These are phyloP conservation scores for Tetrapedia diversipes DNA, from an alignment of 2,888 invertebrate species.

Conservation along the genomic window DNA sequence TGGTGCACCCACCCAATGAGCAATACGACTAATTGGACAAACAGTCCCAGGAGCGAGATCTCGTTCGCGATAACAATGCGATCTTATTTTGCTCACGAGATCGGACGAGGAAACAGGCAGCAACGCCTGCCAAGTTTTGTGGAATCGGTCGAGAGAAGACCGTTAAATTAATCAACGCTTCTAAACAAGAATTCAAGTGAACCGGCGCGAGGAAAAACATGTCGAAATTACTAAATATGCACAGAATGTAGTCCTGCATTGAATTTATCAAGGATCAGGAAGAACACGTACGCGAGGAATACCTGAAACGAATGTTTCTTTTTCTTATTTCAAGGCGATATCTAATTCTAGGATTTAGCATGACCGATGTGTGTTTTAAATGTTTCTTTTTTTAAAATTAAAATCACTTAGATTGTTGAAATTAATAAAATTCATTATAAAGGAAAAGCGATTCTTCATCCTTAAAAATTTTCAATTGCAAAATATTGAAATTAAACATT, in stretches of 20 bases:
- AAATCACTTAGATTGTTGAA: too few relatives aligned
- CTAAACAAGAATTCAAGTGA: not conserved
- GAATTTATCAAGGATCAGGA: not conserved
- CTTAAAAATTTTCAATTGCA: too few relatives aligned
- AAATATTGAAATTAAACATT: too few relatives aligned
- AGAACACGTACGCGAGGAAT: not conserved
- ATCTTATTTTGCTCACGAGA: not conserved
- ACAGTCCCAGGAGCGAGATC: not conserved
- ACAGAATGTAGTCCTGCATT: not conserved
- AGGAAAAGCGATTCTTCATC: too few relatives aligned
- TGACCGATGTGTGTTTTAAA: too few relatives aligned
- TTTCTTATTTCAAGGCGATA: too few relatives aligned
- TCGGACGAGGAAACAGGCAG: not conserved
- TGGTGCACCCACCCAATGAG: not conserved
- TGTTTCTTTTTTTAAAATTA: too few relatives aligned
- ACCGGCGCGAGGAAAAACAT: not conserved
- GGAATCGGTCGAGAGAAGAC: not conserved
- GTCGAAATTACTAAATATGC: slow-evolving; percentile 2
- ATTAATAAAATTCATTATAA: too few relatives aligned
- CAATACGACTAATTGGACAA: slow-evolving; percentile 2
- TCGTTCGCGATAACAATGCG: not conserved
- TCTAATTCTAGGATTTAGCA: too few relatives aligned
- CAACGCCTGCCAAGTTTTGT: not conserved
- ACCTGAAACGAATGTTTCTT: not conserved
- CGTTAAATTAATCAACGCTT: slow-evolving; percentile 5